These are phyloP conservation scores for Prietella phreatophila DNA, from an alignment of 2,113 vertebrate genomes.

Conservation along the genomic window DNA sequence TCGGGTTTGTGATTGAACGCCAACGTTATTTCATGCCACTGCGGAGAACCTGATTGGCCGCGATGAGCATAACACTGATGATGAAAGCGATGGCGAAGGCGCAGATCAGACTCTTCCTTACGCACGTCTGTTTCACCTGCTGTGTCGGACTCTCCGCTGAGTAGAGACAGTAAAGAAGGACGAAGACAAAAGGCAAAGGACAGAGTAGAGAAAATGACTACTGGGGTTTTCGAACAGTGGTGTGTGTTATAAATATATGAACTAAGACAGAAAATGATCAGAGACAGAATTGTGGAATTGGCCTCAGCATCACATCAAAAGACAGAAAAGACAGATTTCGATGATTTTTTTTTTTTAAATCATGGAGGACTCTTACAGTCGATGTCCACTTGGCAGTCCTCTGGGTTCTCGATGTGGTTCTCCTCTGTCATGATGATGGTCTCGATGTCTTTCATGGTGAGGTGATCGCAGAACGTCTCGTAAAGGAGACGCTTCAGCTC, in stretches of 20 bases:
- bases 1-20: slow-evolving; percentile 43
- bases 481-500: slow-evolving; percentile 95
- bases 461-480: slow-evolving; percentile 96
- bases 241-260: neutral
- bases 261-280: neutral
- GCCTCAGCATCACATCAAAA: neutral
- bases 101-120: slow-evolving; percentile 95
- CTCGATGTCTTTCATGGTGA: slow-evolving; percentile 99
- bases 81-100: slow-evolving; percentile 97
- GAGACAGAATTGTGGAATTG: neutral
- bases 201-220: neutral
- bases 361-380: slow-evolving; percentile 82
- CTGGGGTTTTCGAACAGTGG: neutral
- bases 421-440: slow-evolving; percentile 99
- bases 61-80: slow-evolving; percentile 98
- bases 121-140: slow-evolving; percentile 97
- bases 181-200: neutral
- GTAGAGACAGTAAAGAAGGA: neutral
- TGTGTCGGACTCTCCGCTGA: slow-evolving; percentile 89
- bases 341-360: neutral
- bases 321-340: neutral
- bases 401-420: slow-evolving; percentile 90
- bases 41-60: slow-evolving; percentile 95
- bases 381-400: slow-evolving; percentile 91
- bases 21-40: slow-evolving; percentile 89